phyloP scores from a whole-genome alignment of 2,888 invertebrate species.

The Pseudococcus jackbeardsleyi region DNA sequence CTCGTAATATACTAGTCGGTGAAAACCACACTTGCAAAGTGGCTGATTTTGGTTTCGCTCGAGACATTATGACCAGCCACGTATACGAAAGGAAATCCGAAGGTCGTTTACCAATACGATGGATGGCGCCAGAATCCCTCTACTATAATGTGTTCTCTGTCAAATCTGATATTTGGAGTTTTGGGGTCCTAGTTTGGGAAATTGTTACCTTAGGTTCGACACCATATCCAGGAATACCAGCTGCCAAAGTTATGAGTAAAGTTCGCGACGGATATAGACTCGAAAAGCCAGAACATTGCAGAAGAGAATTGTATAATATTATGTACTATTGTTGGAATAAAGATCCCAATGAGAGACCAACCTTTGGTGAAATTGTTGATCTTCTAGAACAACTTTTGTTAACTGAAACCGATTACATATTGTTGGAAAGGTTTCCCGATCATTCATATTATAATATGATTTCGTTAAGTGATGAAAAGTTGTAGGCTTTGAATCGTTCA shows the following conservation, averaged over 20 bases:
- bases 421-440: slow-evolving; percentile 91
- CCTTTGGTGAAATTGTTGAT: slow-evolving; percentile 85
- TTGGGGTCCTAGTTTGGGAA: slow-evolving; percentile 95
- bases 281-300: slow-evolving; percentile 94
- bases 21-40: slow-evolving; percentile 93
- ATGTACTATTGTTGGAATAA: slow-evolving; percentile 98
- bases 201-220: slow-evolving; percentile 95
- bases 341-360: slow-evolving; percentile 86
- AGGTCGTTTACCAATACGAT: slow-evolving; percentile 83
- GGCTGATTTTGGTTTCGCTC: slow-evolving; percentile 92
- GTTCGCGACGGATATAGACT: slow-evolving; percentile 89
- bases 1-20: slow-evolving; percentile 96
- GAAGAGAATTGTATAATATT: slow-evolving; percentile 91
- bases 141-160: slow-evolving; percentile 94
- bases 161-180: slow-evolving; percentile 96
- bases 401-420: slow-evolving; percentile 93
- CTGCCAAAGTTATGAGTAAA: slow-evolving; percentile 90
- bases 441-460: slow-evolving; percentile 92
- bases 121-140: slow-evolving; percentile 97
- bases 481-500: slow-evolving; percentile 70
- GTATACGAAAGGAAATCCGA: slow-evolving; percentile 91
- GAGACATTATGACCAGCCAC: slow-evolving; percentile 89
- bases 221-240: slow-evolving; percentile 93
- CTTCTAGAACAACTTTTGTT: slow-evolving; percentile 87
- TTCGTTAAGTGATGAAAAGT: slow-evolving; percentile 87